A percentile compares a stretch with the other conserved stretches of the same genome.
Conservation (phyloP, 2,888 invertebrate species). For the Idaea aversata region DNA sequence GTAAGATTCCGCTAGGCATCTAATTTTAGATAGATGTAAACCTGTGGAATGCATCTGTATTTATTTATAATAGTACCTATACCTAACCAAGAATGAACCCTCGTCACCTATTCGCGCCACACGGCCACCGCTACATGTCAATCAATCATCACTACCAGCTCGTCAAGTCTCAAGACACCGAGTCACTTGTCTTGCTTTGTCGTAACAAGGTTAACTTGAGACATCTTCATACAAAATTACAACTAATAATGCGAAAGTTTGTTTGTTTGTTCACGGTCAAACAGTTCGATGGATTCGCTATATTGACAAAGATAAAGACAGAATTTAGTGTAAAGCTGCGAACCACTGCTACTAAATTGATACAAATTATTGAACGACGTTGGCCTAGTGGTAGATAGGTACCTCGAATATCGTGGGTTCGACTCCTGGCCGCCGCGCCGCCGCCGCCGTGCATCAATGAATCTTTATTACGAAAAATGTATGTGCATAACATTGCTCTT, state of each 20-base stretch:
- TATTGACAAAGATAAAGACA: no score
- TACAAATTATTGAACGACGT: no score
- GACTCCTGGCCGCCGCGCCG: no score
- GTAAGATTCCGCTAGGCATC: not conserved
- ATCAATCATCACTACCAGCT: not conserved
- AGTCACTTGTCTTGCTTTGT: not conserved
- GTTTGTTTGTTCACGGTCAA: not conserved
- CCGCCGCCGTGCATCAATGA: no score
- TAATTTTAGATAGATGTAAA: not conserved
- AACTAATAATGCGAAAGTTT: not conserved
- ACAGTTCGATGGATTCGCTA: not conserved
- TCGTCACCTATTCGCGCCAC: not conserved
- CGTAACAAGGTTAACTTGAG: not conserved
- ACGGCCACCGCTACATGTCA: not conserved
- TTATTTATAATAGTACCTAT: not conserved
- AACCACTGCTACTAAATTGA: no score
- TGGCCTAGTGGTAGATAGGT: no score
- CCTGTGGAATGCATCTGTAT: not conserved
- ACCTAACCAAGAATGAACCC: not conserved
- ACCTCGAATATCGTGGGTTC: no score
- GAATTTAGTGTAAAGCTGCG: no score
- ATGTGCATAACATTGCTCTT: no score
- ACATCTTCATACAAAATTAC: not conserved
- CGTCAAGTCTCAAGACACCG: not conserved
- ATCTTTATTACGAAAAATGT: no score